Base-by-base conservation (phyloP, 2,888 invertebrate genomes). In the Agrochola litura region DNA sequence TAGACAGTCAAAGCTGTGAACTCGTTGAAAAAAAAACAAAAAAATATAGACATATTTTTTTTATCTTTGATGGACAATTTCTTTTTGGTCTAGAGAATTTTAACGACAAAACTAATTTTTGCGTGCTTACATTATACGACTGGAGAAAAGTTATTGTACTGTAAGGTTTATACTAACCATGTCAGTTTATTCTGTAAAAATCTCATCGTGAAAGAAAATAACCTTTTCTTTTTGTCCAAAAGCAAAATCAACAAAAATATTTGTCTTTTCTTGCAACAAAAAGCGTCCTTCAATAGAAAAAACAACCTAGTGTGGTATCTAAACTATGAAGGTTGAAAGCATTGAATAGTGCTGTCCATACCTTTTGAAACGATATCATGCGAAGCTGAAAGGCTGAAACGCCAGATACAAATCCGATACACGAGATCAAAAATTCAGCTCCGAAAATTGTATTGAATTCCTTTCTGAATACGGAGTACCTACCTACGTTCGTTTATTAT, bases 401-500 rank as follows among this genome's bases (percentile, higher is more conserved):
- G 80, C 6, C n/a, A 63, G 25, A 73, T 64, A 78, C 68, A 72
- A 75, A 79, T 82, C 72, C 76, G 60, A 84, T 69, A 75, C 43
- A 79, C 30, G 69, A 46, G 77, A 79, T 79, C 76, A 79, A 82
- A 73, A 80, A 80, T 80, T 78, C 73, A 68, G 63, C 69, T 69
- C 63, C 64, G 58, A 74, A 84, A 46, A 72, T 73, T 73, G 76
- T 82, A 79, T 79, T 70, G 76, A 82, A 84, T 84, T 79, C 84
- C 69, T 81, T 69, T 78, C 82, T 76, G 81, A 61, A 81, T 52
- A 67, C 76, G 61, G 10, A 43, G 64, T 56, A 60, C 58, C 54
- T 25, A 63, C 71, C 54, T 25, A 63, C 71, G 46, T 74, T 43
- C 68, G 25, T 73, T 52, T 52, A 52, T 52, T 61, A 70, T 80